Conservation (phyloP, 2,113 vertebrate genomes). For the Datnioides undecimradiatus region DNA sequence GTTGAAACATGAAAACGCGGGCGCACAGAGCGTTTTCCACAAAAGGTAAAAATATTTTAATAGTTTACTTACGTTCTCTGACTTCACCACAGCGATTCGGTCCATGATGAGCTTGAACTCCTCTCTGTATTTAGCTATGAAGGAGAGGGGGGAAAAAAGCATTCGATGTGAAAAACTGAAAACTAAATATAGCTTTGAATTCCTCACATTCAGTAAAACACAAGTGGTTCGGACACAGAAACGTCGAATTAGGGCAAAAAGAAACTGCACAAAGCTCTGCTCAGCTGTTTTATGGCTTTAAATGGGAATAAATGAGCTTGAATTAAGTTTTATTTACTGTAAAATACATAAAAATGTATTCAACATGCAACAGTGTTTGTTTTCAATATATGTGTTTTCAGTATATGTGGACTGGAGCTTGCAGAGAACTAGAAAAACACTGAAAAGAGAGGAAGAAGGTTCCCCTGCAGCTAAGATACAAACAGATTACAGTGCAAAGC, state of each 20-base stretch:
- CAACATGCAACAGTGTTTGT: background rate
- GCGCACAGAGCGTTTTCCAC: constrained; percentile 17
- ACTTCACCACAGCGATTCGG: constrained; percentile 85
- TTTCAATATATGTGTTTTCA: background rate
- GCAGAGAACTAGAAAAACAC: background rate
- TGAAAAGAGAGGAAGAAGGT: background rate
- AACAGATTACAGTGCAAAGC: constrained; percentile 18
- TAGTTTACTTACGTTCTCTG: constrained; percentile 84
- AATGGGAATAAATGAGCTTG: background rate
- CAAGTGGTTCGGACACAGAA: rapidly evolving
- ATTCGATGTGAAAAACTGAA: constrained; percentile 16
- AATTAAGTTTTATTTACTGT: background rate
- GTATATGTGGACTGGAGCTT: background rate
- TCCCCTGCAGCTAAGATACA: constrained; percentile 7
- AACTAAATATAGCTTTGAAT: constrained; percentile 22
- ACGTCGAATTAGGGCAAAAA: background rate
- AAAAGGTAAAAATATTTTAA: constrained; percentile 52
- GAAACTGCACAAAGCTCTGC: background rate
- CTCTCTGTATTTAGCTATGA: constrained; percentile 88
- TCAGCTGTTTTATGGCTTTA: background rate
- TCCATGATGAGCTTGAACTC: constrained; percentile 87
- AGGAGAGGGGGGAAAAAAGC: constrained; percentile 30
- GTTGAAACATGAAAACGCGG: background rate
- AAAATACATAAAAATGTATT: background rate
- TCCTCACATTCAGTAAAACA: constrained; percentile 5